Conservation (phyloP, 2,888 invertebrate genomes). For the Tetrapedia diversipes region DNA sequence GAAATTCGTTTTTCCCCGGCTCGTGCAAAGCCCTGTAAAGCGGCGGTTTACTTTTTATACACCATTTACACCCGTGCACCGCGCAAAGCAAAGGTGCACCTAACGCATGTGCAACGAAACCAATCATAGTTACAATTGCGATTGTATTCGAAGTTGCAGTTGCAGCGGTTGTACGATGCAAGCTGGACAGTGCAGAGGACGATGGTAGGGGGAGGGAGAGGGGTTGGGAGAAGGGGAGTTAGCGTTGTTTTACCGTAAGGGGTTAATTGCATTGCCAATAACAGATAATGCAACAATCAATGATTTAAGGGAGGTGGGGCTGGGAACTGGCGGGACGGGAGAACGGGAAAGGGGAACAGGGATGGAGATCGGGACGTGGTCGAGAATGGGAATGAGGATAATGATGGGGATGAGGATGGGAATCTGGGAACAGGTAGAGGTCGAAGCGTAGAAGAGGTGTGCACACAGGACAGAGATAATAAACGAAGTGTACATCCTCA, state of each 20-base stretch:
- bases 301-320: conserved; percentile 78
- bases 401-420: conserved; percentile 47
- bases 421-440: conserved; percentile 40
- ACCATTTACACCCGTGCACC: background rate
- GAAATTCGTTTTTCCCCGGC: too few species aligned
- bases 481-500: too few species aligned
- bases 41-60: background rate
- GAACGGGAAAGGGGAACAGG: conserved; percentile 28
- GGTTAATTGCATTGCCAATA: conserved; percentile 83
- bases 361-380: conserved; percentile 55
- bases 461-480: conserved; percentile 24
- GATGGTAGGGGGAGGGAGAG: conserved; percentile 30
- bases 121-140: conserved; percentile 33
- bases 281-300: conserved; percentile 83
- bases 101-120: background rate
- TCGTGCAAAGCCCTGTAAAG: too few species aligned
- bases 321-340: conserved; percentile 29
- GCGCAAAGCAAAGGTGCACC: background rate
- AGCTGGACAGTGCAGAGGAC: conserved; percentile 36
- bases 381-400: conserved; percentile 57
- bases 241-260: conserved; percentile 80
- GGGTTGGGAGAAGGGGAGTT: conserved; percentile 48
- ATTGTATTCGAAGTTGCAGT: conserved; percentile 52
- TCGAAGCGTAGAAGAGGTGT: conserved; percentile 24
- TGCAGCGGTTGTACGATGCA: conserved; percentile 49